Base-by-base conservation (phyloP, 2,888 invertebrate species). In the Venusia cambrica region DNA sequence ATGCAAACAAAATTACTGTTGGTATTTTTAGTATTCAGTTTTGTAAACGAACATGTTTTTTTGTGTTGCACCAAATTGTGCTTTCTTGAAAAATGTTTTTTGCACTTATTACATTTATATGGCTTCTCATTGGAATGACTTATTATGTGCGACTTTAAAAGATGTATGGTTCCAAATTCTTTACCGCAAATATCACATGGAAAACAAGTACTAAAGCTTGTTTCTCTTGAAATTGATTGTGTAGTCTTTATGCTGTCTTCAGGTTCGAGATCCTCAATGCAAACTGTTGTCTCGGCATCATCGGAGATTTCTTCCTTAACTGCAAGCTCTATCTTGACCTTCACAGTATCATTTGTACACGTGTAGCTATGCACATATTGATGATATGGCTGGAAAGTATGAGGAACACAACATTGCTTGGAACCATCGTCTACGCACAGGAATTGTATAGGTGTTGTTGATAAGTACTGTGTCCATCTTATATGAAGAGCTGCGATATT, bases 1-100 rank as follows among this genome's bases (percentile, higher is more conserved):
- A 17, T 16, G 8, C 34, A 35, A 5, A 17, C 3, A 6, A 28
- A 35, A 22, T 18, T 11, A 2, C 13, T n/a, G 2, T 3, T 3
- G 2, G 18, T 11, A 3, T 25, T 14, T 8, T 31, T 13, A 2
- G 21, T 5, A 4, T 26, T 4, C 9, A 9, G 18, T 9, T 32
- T 10, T 10, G 9, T 17, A 6, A 3, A 6, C 1, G 7, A 5
- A n/a, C 19, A 19, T 4, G 19, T 19, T 5, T 19, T 20, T 11
- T n/a, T 20, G n/a, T 20, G 20, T 6, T 20, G 20, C 5, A 10
- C 11, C 20, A 20, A 11, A 11, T 11, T 11, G n/a, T 20, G 20
- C n/a, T 20, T 20, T 10, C 24, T 13, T 4, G 24, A 24, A 5
- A 13, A 24, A 5, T 11, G 1, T 14, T 24, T 24, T 2, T 4